phyloP scores from a whole-genome alignment of 1,140 invertebrate species.

The Heliconius hermathena region DNA sequence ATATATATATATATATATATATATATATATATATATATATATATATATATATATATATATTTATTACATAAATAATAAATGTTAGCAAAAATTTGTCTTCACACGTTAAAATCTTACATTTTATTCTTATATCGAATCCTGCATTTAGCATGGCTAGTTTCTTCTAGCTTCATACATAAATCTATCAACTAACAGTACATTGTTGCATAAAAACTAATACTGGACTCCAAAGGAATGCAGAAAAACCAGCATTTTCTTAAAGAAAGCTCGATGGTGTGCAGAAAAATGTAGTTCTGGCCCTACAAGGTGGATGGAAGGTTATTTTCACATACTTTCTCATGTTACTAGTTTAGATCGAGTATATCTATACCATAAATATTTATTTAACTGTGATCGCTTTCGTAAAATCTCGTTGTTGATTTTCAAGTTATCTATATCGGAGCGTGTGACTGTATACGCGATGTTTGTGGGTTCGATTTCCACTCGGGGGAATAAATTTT shows the following conservation, averaged over 20 bases:
- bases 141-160: no score
- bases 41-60: no score
- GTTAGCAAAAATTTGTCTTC: no score
- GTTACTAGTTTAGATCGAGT: constrained; percentile 20
- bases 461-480: no score
- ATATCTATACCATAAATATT: constrained; percentile 13
- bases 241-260: constrained; percentile 19
- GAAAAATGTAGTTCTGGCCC: constrained; percentile 20
- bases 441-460: background rate
- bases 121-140: no score
- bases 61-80: no score
- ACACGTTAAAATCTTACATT: no score
- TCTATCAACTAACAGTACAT: background rate
- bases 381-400: constrained; percentile 18
- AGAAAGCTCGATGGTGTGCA: constrained; percentile 19
- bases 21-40: no score
- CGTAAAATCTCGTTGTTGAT: background rate
- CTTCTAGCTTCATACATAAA: background rate
- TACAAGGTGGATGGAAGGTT: constrained; percentile 2
- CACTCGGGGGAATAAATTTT: no score
- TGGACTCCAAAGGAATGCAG: background rate
- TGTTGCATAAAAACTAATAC: background rate
- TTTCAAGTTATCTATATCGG: background rate
- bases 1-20: no score
- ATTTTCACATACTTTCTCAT: constrained; percentile 28